Base-by-base conservation (phyloP, 2,113 vertebrate species). In the Zosterops borbonicus region DNA sequence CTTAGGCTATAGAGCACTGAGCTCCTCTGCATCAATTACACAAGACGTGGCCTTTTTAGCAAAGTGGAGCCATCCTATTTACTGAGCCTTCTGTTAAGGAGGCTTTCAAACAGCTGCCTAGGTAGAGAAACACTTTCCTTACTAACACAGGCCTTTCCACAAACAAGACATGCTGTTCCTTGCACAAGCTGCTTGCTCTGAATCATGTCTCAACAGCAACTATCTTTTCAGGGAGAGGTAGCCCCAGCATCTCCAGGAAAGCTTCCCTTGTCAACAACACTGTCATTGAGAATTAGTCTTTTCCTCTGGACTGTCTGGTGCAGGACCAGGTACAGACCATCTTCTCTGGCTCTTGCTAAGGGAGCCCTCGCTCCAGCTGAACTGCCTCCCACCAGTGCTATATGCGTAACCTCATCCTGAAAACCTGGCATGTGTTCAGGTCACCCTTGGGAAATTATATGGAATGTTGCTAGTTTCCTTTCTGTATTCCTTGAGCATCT, bases 21-120 rank as follows among this genome's bases (percentile, higher is more conserved):
- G 74, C 37, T 89, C 35, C 70, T 71, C 50, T 67, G 60, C 75
- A 92, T 93, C 83, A 92, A 60, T 94, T 95, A 97, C 85, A 95
- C 10, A 65, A 95, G 87, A 65, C 39, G 59, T 7, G 31, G 76
- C 46, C 85, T 76, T 82, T 95, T 87, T 46, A 94, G 94, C 69
- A 86, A 88, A 84, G 84, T 64, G 62, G 53, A 96, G 17, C 73
- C 64, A 70, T 87, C 47, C 85, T 70, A 62, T 73, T 89, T 79
- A 87, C 21, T 41, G 19, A 88, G 28, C 16, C 64, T 94, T 89
- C 77, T 88, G 8, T 53, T 76, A 75, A 81, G 46, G 29, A 94
- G 60, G 64, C 59, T 81, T 53, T 75, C 73, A n/a, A 59, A 75
- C 58, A 84, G 64, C 69, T 90, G 59, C 47, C 64, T 74, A 81